Evolutionary conservation across 2,797 vertebrate genomes (phyloP).

Genomic region (Bradypus variegatus): DNA sequence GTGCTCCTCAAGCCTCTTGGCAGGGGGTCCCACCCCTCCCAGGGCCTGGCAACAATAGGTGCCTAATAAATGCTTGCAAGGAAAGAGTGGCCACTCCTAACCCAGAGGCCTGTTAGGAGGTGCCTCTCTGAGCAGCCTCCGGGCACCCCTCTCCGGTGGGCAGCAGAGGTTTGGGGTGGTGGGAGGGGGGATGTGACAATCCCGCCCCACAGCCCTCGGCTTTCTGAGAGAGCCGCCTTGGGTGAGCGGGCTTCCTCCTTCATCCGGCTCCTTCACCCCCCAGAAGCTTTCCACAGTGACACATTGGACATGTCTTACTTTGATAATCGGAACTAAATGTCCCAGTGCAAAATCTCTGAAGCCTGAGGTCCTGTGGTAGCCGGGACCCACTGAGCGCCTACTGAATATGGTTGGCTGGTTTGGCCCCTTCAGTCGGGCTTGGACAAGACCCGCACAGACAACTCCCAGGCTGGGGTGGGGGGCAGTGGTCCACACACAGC

Average conservation of each 20-base stretch:
- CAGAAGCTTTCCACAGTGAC: accelerated
- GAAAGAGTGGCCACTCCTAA: not conserved
- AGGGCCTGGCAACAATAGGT: not conserved
- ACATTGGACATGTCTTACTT: accelerated
- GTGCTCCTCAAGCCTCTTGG: not conserved
- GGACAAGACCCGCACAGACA: accelerated
- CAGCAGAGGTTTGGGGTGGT: accelerated
- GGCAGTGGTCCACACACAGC: too few relatives aligned
- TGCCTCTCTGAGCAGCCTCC: not conserved
- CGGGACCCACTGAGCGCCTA: accelerated
- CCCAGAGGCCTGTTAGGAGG: not conserved
- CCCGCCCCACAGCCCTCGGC: not conserved
- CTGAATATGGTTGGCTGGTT: not conserved
- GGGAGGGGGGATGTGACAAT: accelerated
- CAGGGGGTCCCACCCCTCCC: accelerated
- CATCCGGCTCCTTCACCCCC: accelerated
- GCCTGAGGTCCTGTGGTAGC: accelerated
- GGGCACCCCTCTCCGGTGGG: accelerated
- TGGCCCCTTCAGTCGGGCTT: not conserved
- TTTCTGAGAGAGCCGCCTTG: not conserved
- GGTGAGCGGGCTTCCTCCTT: not conserved
- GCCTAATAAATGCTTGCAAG: not conserved
- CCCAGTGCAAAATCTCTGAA: too few relatives aligned
- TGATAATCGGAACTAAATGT: not conserved
- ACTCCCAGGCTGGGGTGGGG: not conserved